Evolutionary conservation across 2,797 vertebrate species (phyloP).

Genomic region (Sebastes hopkinsi): DNA sequence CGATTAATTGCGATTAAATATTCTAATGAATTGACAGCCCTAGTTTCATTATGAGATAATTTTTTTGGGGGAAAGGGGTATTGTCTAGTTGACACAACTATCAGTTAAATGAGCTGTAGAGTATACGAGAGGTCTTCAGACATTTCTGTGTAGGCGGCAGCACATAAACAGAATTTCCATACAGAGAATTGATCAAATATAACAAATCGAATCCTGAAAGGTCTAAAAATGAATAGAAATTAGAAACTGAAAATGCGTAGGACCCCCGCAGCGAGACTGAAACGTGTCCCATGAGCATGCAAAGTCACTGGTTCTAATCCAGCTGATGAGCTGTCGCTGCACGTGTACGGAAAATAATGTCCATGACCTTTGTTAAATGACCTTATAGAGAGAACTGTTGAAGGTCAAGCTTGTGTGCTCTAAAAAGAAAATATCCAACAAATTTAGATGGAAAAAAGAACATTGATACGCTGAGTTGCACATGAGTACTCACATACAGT

Average conservation of each 20-base stretch:
- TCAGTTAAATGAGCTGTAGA: not conserved
- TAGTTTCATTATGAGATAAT: not conserved
- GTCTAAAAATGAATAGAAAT: slow-evolving; percentile 35
- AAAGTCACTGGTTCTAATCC: slow-evolving; percentile 8
- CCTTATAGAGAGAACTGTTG: not conserved
- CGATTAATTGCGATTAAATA: too few species aligned
- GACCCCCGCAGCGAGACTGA: slow-evolving; percentile 29
- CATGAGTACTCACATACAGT: not conserved
- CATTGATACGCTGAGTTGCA: not conserved
- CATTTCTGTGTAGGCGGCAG: not conserved
- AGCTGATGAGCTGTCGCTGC: not conserved
- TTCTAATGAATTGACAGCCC: too few species aligned
- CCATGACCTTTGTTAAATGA: not conserved
- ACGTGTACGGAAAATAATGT: not conserved
- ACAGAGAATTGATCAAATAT: slow-evolving; percentile 9
- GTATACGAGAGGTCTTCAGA: not conserved
- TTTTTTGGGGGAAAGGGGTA: not conserved
- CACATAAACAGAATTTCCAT: not conserved
- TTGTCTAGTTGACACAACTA: not conserved
- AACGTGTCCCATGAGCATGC: slow-evolving; percentile 26
- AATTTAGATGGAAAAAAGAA: not conserved
- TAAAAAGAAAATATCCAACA: not conserved
- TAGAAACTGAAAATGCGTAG: slow-evolving; percentile 64
- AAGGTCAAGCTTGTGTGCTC: not conserved
- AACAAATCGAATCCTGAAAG: slow-evolving; percentile 5